Base-by-base conservation (phyloP, 2,113 vertebrate genomes). In the Ovis canadensis region DNA sequence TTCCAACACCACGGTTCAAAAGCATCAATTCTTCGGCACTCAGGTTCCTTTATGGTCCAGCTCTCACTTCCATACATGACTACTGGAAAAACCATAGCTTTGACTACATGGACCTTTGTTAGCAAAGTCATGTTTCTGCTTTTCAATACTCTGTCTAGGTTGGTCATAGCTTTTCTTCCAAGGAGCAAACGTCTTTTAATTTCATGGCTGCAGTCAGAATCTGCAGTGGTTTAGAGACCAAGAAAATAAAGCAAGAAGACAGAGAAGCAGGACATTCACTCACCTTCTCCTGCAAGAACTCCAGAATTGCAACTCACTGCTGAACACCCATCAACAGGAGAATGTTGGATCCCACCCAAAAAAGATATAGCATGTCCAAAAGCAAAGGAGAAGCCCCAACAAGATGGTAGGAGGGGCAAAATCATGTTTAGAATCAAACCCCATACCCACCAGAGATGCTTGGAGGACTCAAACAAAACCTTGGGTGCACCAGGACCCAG, bases 261-360 rank as follows among this genome's bases (percentile, higher is more conserved):
- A 40, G n/a, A 71, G 5, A 40, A 40, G 19, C n/a, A 36, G n/a
- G 9, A 71, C 0, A 0, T 23, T 71, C 19, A 36, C n/a, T 71
- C 64, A 21, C 11, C 64, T 67, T 10, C 19, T 71, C n/a, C n/a
- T 40, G n/a, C 0, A 3, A 71, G 67, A 71, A 71, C 21, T 71
- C n/a, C n/a, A 40, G 36, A 71, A 40, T 6, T 40, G n/a, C n/a
- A 40, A 71, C 67, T 23, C 0, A 3, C 10, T 71, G n/a, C n/a
- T 71, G 19, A 71, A 40, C 19, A 71, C 67, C n/a, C n/a, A 71
- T 40, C n/a, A 40, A 71, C 67, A 23, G 19, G 10, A 71, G 67
- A 40, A 71, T 71, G n/a, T 40, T 71, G n/a, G 67, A 71, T 71
- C 10, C n/a, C n/a, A 71, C 67, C 67, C 23, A 12, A 40, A 71